Evolutionary conservation across 2,888 invertebrate species (phyloP).

Genomic region (Leucoma salicis): DNA sequence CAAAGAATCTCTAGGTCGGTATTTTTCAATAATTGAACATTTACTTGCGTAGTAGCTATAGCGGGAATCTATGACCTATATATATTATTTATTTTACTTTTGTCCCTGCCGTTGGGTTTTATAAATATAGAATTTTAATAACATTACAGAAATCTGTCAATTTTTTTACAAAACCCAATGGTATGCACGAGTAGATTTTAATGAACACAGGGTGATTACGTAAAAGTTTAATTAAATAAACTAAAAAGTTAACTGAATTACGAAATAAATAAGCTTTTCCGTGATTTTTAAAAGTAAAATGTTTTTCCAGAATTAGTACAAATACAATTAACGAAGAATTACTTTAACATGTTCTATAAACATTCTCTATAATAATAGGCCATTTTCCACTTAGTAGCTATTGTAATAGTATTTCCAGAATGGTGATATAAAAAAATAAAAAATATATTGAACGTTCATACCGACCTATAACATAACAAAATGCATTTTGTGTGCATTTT

Average conservation of each 20-base stretch:
- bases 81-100: constrained; percentile 60
- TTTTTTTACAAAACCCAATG: constrained; percentile 59
- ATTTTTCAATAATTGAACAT: constrained; percentile 57
- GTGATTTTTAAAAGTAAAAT: constrained; percentile 12
- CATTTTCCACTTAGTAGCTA: too few species aligned
- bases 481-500: too few species aligned
- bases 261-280: constrained; percentile 21
- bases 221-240: constrained; percentile 7
- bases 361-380: too few species aligned
- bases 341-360: too few species aligned
- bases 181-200: constrained; percentile 74
- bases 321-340: too few species aligned
- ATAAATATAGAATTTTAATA: constrained; percentile 37
- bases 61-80: constrained; percentile 64
- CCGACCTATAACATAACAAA: too few species aligned
- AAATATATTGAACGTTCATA: too few species aligned
- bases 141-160: not conserved
- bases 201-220: constrained; percentile 56
- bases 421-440: too few species aligned
- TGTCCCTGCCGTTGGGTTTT: constrained; percentile 68
- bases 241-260: constrained; percentile 7
- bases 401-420: too few species aligned
- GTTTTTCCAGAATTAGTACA: too few species aligned
- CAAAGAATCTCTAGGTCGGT: constrained; percentile 66
- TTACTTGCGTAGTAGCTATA: constrained; percentile 82